Evolutionary conservation across 2,797 vertebrate genomes (phyloP).

Genomic region (Chaetodon trifasciatus): DNA sequence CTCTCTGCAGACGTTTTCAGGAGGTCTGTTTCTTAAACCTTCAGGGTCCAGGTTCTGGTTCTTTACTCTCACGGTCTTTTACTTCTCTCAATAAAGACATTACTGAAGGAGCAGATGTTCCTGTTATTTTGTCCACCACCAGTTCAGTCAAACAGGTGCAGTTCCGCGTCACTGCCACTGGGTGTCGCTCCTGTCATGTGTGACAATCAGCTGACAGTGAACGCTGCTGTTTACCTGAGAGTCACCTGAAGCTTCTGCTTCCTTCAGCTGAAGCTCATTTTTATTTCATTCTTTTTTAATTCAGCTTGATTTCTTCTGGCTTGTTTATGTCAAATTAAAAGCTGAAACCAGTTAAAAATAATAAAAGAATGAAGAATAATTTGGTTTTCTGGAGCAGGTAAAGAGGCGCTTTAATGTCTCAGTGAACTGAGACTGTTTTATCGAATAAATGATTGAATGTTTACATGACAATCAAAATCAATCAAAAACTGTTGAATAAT

Average conservation of each 20-base stretch:
- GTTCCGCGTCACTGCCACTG: constrained; percentile 18
- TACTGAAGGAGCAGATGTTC: background rate
- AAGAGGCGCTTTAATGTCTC: too few relatives aligned
- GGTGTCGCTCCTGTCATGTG: constrained; percentile 45
- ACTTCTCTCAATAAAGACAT: too few relatives aligned
- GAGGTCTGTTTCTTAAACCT: background rate
- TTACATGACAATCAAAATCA: background rate
- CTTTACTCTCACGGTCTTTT: too few relatives aligned
- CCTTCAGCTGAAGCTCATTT: background rate
- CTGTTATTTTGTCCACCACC: constrained; percentile 3
- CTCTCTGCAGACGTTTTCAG: background rate
- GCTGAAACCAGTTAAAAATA: too few relatives aligned
- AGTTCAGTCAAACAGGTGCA: constrained; percentile 11
- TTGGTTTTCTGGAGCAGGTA: too few relatives aligned
- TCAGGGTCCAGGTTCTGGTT: too few relatives aligned
- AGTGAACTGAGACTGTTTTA: background rate
- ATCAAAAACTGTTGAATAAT: background rate
- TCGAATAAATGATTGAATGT: background rate
- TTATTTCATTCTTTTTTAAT: too few relatives aligned
- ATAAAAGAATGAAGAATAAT: too few relatives aligned
- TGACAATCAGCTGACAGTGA: background rate
- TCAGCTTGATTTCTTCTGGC: background rate
- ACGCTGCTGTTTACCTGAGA: too few relatives aligned
- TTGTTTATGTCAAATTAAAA: background rate
- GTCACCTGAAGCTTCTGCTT: background rate